Conservation (phyloP, 2,888 invertebrate species). For the Kuschelorhynchus macadamiae region DNA sequence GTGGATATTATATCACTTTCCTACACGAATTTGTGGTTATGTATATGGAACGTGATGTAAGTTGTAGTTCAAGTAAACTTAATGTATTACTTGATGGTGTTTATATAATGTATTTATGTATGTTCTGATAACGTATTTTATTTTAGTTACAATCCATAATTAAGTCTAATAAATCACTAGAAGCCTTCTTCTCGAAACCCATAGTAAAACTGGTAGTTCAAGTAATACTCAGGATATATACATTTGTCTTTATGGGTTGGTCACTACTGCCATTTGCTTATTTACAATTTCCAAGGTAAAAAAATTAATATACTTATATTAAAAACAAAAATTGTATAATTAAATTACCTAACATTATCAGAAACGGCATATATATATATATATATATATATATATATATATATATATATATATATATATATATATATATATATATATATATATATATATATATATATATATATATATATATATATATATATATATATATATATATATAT, state of each 20-base stretch:
- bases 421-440: no score
- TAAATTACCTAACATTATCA: not conserved
- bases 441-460: no score
- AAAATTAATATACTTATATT: not conserved
- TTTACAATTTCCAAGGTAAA: constrained; percentile 74
- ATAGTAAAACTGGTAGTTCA: constrained; percentile 70
- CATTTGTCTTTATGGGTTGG: constrained; percentile 88
- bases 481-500: no score
- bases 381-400: no score
- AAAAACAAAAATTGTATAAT: not conserved
- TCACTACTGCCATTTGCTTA: constrained; percentile 82
- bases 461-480: no score
- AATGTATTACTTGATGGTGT: not conserved
- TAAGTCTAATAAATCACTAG: constrained; percentile 70
- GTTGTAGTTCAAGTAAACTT: constrained; percentile 54
- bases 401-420: no score
- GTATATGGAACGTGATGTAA: constrained; percentile 87
- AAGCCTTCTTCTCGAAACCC: constrained; percentile 67
- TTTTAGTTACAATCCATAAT: constrained; percentile 74
- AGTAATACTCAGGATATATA: constrained; percentile 78
- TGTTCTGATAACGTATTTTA: no score
- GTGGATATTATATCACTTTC: constrained; percentile 95
- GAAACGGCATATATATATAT: no score
- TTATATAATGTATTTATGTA: not conserved
- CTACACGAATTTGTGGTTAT: constrained; percentile 92